Evolutionary conservation across 2,888 invertebrate genomes (phyloP).

Genomic region (Galerucella pusilla): DNA sequence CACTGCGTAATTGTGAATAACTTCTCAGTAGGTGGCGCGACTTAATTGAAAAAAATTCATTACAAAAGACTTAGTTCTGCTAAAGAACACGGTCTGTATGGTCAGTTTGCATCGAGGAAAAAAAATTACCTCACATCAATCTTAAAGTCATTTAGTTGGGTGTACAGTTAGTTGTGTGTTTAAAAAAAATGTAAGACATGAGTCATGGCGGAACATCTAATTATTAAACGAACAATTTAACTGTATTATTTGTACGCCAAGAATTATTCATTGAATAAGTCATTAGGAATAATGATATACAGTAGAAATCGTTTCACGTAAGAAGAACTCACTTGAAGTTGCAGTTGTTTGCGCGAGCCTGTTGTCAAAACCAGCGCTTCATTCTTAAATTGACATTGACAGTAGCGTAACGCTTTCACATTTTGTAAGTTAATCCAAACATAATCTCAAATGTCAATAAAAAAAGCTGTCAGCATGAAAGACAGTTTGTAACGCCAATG

Average conservation of each 20-base stretch:
- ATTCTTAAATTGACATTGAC: too few relatives aligned
- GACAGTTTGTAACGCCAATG: too few relatives aligned
- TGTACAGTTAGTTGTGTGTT: slow-evolving; percentile 5
- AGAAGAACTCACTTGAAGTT: too few relatives aligned
- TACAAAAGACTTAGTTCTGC: slow-evolving; percentile 11
- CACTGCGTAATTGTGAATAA: neutral
- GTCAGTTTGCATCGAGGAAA: neutral
- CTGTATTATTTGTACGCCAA: neutral
- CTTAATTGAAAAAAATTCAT: neutral
- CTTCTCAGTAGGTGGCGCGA: neutral
- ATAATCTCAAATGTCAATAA: too few relatives aligned
- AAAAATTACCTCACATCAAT: neutral
- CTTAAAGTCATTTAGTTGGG: neutral
- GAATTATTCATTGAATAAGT: neutral
- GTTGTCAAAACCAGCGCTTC: too few relatives aligned
- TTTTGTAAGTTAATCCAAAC: too few relatives aligned
- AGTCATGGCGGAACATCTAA: slow-evolving; percentile 10
- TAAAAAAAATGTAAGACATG: neutral
- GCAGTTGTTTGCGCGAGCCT: too few relatives aligned
- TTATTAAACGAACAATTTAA: slow-evolving; percentile 8
- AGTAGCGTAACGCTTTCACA: too few relatives aligned
- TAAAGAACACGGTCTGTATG: neutral
- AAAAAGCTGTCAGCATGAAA: too few relatives aligned
- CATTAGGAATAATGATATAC: neutral
- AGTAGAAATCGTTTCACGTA: neutral